Evolutionary conservation across 2,797 vertebrate species (phyloP).

Genomic region (Crocidura indochinensis): DNA sequence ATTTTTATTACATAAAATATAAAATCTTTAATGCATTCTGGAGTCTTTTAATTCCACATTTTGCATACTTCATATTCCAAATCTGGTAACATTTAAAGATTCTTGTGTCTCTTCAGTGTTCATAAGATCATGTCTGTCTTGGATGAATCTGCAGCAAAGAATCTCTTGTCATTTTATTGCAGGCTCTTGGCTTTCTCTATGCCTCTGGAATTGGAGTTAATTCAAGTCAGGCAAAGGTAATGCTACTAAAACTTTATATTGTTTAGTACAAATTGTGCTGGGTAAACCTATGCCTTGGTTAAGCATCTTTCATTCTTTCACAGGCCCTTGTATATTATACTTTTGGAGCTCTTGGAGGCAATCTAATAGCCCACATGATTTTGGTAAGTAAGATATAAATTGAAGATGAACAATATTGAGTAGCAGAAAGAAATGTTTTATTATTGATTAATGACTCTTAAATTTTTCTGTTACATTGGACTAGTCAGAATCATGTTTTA

Average conservation of each 20-base stretch:
- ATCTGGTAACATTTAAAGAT: conserved; percentile 26
- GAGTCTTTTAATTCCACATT: conserved; percentile 8
- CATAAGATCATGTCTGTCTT: conserved; percentile 49
- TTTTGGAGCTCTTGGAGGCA: conserved; percentile 98
- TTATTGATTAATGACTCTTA: not conserved
- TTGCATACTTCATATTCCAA: conserved; percentile 18
- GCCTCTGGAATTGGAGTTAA: conserved; percentile 98
- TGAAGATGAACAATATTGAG: not conserved
- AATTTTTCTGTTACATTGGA: conserved; percentile 31
- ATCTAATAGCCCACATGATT: conserved; percentile 98
- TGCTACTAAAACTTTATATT: conserved; percentile 42
- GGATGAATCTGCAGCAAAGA: conserved; percentile 11
- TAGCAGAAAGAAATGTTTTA: not conserved
- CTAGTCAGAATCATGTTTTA: conserved; percentile 61
- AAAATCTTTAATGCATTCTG: conserved; percentile 32
- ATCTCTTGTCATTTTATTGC: conserved; percentile 77
- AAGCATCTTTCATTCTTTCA: conserved; percentile 74
- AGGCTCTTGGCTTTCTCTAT: conserved; percentile 99
- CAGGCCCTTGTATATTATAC: conserved; percentile 99
- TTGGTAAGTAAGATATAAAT: conserved; percentile 92
- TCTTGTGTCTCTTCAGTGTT: conserved; percentile 16
- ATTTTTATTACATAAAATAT: conserved; percentile 58
- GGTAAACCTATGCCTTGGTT: conserved; percentile 7
- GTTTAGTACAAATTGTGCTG: conserved; percentile 9
- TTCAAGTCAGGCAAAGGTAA: conserved; percentile 99